Base-by-base conservation (phyloP, 92 coral and sea anemone genomes). In the Umimayanthus chanpuru region DNA sequence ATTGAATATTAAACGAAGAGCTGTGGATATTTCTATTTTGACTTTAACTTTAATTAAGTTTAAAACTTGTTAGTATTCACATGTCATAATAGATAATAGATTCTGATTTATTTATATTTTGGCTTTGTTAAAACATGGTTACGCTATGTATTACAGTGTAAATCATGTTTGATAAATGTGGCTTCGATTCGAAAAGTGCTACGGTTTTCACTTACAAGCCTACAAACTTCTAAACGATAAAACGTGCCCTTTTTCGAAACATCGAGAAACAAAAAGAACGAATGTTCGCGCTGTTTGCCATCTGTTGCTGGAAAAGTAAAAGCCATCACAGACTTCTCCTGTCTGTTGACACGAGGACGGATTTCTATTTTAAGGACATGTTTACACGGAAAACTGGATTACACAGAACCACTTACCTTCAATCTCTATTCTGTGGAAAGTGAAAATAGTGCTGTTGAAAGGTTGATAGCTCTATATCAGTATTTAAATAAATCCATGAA, bases 291-390 rank as follows among this genome's bases (percentile, higher is more conserved):
- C n/a, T 71, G 77, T 73, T 67, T 70, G 58, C 41, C 87, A 68
- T 26, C 53, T 70, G 87, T 83, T 26, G 32, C 28, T 43, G 16
- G 25, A 71, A 1, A 83, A 26, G 73, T 15, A 83, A 29, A 70
- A 47, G 14, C 40, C 40, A 28, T 36, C 73, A 81, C 85, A 81
- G 77, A 68, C 77, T 47, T 83, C 58, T 67, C 15, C 70, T 70
- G 87, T 71, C 38, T 83, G 70, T 83, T 83, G n/a, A 43, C 76
- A 29, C 86, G 86, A 44, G 10, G n/a, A 47, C 28, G 66, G 77
- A 70, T 4, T 50, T 41, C 61, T 73, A 15, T 68, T 83, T 79
- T 41, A 39, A 64, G 1, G 6, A 83, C 15, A 20, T 30, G 39
- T 20, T 11, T 68, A 70, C 76, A 70, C 56, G 28, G 58, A 64